These are phyloP conservation scores for Syritta pipiens DNA, from an alignment of 2,888 invertebrate species.

Conservation along the genomic window DNA sequence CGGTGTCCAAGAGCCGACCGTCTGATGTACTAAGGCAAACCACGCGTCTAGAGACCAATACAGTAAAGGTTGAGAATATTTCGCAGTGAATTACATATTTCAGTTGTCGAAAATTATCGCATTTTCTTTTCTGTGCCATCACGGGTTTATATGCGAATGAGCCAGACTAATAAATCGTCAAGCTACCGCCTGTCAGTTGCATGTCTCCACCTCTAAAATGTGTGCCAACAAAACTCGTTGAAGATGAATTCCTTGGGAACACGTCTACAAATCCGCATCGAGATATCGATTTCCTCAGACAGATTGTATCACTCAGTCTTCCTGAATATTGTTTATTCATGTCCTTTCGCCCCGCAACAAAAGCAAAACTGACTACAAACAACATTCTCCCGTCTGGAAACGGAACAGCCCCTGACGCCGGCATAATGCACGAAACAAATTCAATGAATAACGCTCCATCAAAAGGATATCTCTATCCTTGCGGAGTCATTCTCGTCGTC, in stretches of 20 bases:
- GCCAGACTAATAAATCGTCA: no score
- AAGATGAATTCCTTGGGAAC: background rate
- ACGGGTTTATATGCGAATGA: no score
- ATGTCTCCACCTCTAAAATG: no score
- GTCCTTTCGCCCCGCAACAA: background rate
- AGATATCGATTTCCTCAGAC: conserved; percentile 18
- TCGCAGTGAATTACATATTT: no score
- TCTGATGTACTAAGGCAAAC: no score
- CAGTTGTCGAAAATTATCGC: no score
- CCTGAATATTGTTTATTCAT: conserved; percentile 9
- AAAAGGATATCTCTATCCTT: conserved; percentile 24
- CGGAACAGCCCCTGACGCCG: conserved; percentile 31
- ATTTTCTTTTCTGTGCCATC: no score
- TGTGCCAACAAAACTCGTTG: background rate
- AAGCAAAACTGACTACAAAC: background rate
- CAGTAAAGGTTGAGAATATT: no score
- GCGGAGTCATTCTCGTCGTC: background rate
- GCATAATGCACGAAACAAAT: conserved; percentile 22
- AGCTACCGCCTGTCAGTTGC: no score
- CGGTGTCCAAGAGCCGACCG: no score
- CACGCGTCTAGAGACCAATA: no score
- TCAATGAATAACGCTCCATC: conserved; percentile 27
- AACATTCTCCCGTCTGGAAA: conserved; percentile 21
- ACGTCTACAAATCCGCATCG: background rate
- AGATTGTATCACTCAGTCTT: background rate